These are phyloP conservation scores for Gymnocheta viridis DNA, from an alignment of 2,888 invertebrate species.

Conservation along the genomic window DNA sequence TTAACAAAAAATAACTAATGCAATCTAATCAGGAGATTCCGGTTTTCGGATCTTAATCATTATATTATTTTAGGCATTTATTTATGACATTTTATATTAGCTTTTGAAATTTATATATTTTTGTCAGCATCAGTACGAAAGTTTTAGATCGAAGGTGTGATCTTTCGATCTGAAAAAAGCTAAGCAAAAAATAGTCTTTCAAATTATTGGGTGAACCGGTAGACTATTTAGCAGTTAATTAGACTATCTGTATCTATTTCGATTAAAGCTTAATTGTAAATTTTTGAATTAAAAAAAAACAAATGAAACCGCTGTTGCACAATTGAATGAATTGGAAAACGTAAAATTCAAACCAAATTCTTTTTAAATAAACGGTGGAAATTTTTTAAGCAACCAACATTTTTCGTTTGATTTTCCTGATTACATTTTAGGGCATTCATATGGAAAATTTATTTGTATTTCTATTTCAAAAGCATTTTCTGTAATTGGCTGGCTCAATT, in stretches of 20 bases:
- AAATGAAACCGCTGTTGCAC: not conserved
- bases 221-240: not conserved
- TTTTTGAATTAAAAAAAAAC: not conserved
- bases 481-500: constrained; percentile 60
- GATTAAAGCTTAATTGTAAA: not conserved
- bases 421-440: not conserved
- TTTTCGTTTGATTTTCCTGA: not conserved
- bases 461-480: constrained; percentile 48
- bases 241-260: not conserved
- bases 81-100: too few species aligned
- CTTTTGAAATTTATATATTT: too few species aligned
- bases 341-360: not conserved
- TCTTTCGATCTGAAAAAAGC: too few species aligned
- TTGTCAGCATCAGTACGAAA: too few species aligned
- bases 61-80: too few species aligned
- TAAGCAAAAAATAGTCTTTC: too few species aligned
- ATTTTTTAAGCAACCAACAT: not conserved
- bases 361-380: constrained; percentile 29
- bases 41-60: too few species aligned
- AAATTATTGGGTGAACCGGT: too few species aligned
- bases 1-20: too few species aligned
- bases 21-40: too few species aligned
- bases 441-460: constrained; percentile 15
- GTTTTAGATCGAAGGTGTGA: too few species aligned
- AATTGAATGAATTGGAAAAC: constrained; percentile 27